These are phyloP conservation scores for Drosophila leonis DNA, from an alignment of 2,888 invertebrate genomes.

Conservation along the genomic window DNA sequence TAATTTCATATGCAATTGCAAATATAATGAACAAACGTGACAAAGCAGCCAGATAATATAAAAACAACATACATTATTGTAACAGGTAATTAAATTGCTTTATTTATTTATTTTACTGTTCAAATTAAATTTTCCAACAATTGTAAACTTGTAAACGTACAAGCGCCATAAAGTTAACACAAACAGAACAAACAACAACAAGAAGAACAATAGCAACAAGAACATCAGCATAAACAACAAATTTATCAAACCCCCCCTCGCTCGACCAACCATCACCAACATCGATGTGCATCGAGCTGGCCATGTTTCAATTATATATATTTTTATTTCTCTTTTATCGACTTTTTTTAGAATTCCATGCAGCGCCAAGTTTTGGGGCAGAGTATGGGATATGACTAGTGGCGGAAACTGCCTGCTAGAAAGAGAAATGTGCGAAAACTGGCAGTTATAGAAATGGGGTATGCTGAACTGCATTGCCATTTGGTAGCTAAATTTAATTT, in stretches of 20 bases:
- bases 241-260: background rate
- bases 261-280: background rate
- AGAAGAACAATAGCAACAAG: constrained; percentile 7
- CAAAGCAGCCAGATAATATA: background rate
- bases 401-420: background rate
- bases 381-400: constrained; percentile 1
- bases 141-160: constrained; percentile 45
- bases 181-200: constrained; percentile 22
- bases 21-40: constrained; percentile 3
- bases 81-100: constrained; percentile 41
- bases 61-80: constrained; percentile 14
- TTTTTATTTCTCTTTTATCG: constrained; percentile 32
- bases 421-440: constrained; percentile 7
- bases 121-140: constrained; percentile 51
- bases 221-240: constrained; percentile 14
- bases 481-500: too few species aligned
- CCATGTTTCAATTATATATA: constrained; percentile 56
- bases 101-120: constrained; percentile 47
- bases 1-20: background rate
- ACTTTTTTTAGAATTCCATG: constrained; percentile 20
- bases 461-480: background rate
- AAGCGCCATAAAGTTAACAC: constrained; percentile 38
- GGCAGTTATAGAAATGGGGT: background rate
- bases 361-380: constrained; percentile 10
- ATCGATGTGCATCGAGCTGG: constrained; percentile 40